A percentile compares a stretch with the other conserved stretches of the same genome.
Evolutionary conservation across 35 echinoderm and acorn worm genomes (phyloP).

Genomic region (Apostichopus japonicus): DNA sequence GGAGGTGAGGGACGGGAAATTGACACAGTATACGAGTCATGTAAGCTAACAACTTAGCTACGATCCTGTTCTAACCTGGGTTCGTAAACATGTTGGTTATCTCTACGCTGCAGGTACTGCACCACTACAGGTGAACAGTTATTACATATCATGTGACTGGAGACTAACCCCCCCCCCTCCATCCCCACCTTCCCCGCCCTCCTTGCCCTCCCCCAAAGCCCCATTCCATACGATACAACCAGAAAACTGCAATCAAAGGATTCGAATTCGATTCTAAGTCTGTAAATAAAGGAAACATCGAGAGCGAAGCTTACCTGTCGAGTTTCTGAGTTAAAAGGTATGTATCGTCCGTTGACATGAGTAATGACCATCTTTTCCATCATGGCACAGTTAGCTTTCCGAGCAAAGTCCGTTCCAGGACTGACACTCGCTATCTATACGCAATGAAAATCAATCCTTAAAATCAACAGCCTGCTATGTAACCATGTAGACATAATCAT

Average conservation of each 20-base stretch:
- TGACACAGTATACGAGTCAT: neutral
- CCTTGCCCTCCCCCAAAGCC: no score
- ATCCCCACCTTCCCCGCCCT: no score
- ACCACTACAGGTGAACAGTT: no score
- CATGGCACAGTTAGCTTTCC: neutral
- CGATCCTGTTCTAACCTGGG: neutral
- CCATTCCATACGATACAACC: neutral
- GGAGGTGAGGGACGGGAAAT: neutral
- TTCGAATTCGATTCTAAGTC: neutral
- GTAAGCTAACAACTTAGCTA: neutral
- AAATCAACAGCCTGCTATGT: neutral
- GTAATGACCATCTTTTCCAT: conserved; percentile 5
- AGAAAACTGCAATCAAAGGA: neutral
- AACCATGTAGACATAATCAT: neutral
- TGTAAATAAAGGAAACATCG: neutral
- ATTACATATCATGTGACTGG: no score
- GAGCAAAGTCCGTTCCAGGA: conserved; percentile 24
- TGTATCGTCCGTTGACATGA: neutral
- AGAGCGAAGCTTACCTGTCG: neutral
- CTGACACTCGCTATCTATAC: neutral
- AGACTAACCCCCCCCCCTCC: no score
- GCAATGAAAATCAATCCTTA: neutral
- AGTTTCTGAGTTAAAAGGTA: neutral
- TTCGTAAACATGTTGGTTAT: neutral
- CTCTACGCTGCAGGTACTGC: no score